Conservation (phyloP, 2,888 invertebrate species). For the Diaphora mendica region DNA sequence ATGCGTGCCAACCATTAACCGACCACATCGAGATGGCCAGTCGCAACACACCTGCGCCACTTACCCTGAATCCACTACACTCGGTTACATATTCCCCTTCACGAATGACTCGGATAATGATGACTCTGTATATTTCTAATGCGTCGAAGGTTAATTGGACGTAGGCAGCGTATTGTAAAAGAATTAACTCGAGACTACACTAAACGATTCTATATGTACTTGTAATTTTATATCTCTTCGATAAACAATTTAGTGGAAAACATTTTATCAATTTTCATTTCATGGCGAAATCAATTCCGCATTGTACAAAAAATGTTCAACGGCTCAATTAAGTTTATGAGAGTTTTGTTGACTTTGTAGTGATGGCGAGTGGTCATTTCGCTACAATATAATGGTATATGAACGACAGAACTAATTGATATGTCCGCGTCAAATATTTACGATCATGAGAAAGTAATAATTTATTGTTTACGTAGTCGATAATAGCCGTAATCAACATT, state of each 20-base stretch:
- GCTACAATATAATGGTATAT: conserved; percentile 13
- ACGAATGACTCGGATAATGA: conserved; percentile 73
- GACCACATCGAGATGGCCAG: conserved; percentile 34
- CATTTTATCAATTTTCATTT: conserved; percentile 44
- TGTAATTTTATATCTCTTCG: conserved; percentile 50
- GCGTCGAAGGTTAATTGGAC: conserved; percentile 84
- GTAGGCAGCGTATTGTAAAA: conserved; percentile 78
- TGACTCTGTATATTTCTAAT: conserved; percentile 80
- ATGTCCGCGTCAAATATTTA: conserved; percentile 20
- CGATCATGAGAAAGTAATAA: conserved; percentile 10
- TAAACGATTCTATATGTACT: conserved; percentile 41
- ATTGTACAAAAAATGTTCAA: conserved; percentile 37
- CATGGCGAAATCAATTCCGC: conserved; percentile 48
- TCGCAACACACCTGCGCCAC: neutral
- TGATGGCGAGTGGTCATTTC: conserved; percentile 11
- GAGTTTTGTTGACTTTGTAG: conserved; percentile 13
- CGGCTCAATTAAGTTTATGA: conserved; percentile 42
- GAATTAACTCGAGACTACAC: conserved; percentile 70
- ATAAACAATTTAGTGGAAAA: conserved; percentile 48
- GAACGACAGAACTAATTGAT: conserved; percentile 27
- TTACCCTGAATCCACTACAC: conserved; percentile 30
- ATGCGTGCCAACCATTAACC: conserved; percentile 47
- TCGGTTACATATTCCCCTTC: conserved; percentile 55
- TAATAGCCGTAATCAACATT: neutral
- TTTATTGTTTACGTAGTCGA: conserved; percentile 6